Percentiles rank a stretch among this genome's conserved stretches.
Evolutionary conservation across 1,140 invertebrate species (phyloP).

Genomic region (Listronotus bonariensis): DNA sequence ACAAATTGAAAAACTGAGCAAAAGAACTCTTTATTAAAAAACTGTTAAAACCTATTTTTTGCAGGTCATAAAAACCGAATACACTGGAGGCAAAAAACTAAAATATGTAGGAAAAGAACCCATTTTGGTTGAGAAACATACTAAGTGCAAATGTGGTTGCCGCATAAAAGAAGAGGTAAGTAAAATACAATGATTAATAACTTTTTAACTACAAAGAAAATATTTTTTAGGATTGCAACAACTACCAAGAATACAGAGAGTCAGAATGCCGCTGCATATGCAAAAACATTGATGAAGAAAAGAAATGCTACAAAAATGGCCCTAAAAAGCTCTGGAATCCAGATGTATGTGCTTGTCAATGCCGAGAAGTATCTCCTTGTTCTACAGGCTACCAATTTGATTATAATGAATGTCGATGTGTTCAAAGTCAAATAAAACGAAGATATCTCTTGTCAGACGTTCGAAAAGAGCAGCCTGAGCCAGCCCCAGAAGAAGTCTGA

Average conservation of each 20-base stretch:
- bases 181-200: conserved; percentile 14
- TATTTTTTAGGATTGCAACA: conserved; percentile 62
- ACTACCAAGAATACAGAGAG: conserved; percentile 61
- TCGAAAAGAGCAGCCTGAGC: conserved; percentile 4
- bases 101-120: conserved; percentile 53
- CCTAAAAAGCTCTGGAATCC: conserved; percentile 66
- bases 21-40: background rate
- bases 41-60: conserved; percentile 20
- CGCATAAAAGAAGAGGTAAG: conserved; percentile 60
- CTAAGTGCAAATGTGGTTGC: conserved; percentile 66
- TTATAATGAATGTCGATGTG: conserved; percentile 64
- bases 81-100: conserved; percentile 48
- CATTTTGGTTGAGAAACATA: conserved; percentile 64
- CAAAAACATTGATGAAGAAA: conserved; percentile 63
- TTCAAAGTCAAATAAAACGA: conserved; percentile 38
- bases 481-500: background rate
- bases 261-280: conserved; percentile 65
- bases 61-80: conserved; percentile 56
- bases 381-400: conserved; percentile 65
- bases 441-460: conserved; percentile 23
- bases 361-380: conserved; percentile 61
- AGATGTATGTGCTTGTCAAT: conserved; percentile 62
- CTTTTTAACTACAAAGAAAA: conserved; percentile 11
- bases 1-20: no score
- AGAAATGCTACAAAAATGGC: conserved; percentile 60